These are phyloP conservation scores for Agelastica alni DNA, from an alignment of 2,888 invertebrate genomes.

Conservation along the genomic window DNA sequence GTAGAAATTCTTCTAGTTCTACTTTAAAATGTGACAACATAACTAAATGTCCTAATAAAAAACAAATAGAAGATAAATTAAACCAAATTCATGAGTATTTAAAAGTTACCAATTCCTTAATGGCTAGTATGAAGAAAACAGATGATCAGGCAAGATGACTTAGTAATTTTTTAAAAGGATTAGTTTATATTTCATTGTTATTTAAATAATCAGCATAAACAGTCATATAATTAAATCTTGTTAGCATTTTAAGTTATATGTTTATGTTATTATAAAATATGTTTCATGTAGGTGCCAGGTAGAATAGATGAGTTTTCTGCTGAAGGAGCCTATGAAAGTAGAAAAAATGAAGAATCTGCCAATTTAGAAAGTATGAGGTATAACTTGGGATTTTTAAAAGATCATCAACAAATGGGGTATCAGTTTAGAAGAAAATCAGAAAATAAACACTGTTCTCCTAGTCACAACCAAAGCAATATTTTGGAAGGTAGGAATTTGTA, in stretches of 20 bases:
- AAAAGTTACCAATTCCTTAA: slow-evolving; percentile 69
- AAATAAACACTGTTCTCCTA: slow-evolving; percentile 51
- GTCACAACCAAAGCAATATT: slow-evolving; percentile 51
- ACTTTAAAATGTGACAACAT: slow-evolving; percentile 55
- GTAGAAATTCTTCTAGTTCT: slow-evolving; percentile 51
- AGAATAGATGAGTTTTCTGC: slow-evolving; percentile 43
- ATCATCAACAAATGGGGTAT: slow-evolving; percentile 48
- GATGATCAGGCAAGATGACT: slow-evolving; percentile 66
- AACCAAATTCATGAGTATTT: slow-evolving; percentile 76
- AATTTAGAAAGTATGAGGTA: slow-evolving; percentile 45
- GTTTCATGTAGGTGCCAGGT: slow-evolving; percentile 34
- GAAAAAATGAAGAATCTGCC: slow-evolving; percentile 43
- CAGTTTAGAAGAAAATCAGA: slow-evolving; percentile 53
- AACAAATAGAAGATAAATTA: slow-evolving; percentile 70
- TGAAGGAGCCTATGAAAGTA: slow-evolving; percentile 32
- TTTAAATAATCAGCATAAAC: too few relatives aligned
- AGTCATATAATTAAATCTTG: too few relatives aligned
- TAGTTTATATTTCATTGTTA: too few relatives aligned
- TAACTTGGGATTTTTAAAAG: slow-evolving; percentile 48
- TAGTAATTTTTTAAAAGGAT: background rate
- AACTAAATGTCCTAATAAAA: slow-evolving; percentile 65
- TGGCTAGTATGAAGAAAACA: slow-evolving; percentile 68
- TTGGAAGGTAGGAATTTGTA: too few relatives aligned
- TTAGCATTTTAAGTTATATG: too few relatives aligned
- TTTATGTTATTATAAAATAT: too few relatives aligned